phyloP scores from a whole-genome alignment of 2,797 vertebrate genomes.

The Ceryle rudis region DNA sequence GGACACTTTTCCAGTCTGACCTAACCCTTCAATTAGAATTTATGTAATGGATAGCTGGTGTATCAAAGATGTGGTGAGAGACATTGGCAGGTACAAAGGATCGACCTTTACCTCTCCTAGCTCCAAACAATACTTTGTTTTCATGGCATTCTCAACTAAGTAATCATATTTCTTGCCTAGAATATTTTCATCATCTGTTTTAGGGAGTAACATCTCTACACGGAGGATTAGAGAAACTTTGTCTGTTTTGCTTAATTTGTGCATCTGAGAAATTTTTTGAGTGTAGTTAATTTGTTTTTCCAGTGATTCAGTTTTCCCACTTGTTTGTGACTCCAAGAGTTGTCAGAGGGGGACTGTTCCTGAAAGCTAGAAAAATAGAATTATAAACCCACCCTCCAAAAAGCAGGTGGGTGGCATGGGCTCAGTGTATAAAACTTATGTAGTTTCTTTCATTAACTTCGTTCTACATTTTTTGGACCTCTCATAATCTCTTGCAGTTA shows the following conservation, averaged over 20 bases:
- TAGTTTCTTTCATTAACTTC: not conserved
- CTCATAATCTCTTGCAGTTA: not conserved
- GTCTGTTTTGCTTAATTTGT: not conserved
- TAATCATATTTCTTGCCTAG: not conserved
- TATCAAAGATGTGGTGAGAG: slow-evolving; percentile 22
- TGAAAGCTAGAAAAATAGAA: not conserved
- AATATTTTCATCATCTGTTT: not conserved
- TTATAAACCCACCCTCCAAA: not conserved
- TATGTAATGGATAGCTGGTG: slow-evolving; percentile 13
- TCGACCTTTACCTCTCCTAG: not conserved
- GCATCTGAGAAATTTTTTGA: not conserved
- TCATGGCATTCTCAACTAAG: not conserved
- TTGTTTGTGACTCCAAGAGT: not conserved
- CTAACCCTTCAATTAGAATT: not conserved
- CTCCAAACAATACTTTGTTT: not conserved
- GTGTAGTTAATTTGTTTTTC: not conserved
- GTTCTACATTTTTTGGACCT: fast-evolving
- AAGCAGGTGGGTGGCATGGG: not conserved
- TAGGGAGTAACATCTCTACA: not conserved
- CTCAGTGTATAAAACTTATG: not conserved
- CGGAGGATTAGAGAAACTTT: not conserved
- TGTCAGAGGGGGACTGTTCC: not conserved
- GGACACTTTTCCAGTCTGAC: not conserved
- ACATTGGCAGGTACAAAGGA: not conserved
- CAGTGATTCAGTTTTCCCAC: not conserved